Base-by-base conservation (phyloP, 2,113 vertebrate species). In the Peromyscus maniculatus region DNA sequence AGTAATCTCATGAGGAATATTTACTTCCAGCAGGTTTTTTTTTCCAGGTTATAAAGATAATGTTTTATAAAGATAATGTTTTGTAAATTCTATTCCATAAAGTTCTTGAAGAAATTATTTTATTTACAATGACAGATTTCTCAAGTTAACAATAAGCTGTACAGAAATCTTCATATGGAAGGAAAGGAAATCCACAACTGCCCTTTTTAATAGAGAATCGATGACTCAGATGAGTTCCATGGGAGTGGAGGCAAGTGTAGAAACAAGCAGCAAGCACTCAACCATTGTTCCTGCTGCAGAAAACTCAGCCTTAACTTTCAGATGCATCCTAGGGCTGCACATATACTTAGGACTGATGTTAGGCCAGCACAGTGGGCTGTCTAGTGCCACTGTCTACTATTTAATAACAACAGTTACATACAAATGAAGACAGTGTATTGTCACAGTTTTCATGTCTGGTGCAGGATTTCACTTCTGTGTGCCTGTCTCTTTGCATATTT, bases 391-490 rank as follows among this genome's bases (percentile, higher is more conserved):
- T 39, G 16, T 78, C 36, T 55, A 99, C 99, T 99, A 99, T 99
- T 99, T 99, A 99, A 99, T 99, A 99, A 99, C 99, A 99, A 99
- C 99, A 99, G 99, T 98, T 99, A 99, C 99, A 99, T 36, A 67
- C 12, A 49, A 26, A 49, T 49, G 10, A 67, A 33, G 33, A 22
- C 21, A 55, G 5, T 52, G 3, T n/a, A 52, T 24, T 31, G 16
- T 5, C 39, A 43, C 2, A 17, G 62, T 16, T 43, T 31, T 22
- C 11, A 5, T 43, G 3, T 67, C 9, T 15, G 36, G 11, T 17
- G 43, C 26, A 31, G 46, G 15, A 55, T 55, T 67, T 78, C 11
- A 16, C 28, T 13, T 93, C 26, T 57, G 21, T 22, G 66, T 4
- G 11, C 9, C 9, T 0, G 2, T 57, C 28, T 66, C 62, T 88